These are phyloP conservation scores for Tribolium castaneum DNA, from an alignment of 1,140 invertebrate species.

Conservation along the genomic window DNA sequence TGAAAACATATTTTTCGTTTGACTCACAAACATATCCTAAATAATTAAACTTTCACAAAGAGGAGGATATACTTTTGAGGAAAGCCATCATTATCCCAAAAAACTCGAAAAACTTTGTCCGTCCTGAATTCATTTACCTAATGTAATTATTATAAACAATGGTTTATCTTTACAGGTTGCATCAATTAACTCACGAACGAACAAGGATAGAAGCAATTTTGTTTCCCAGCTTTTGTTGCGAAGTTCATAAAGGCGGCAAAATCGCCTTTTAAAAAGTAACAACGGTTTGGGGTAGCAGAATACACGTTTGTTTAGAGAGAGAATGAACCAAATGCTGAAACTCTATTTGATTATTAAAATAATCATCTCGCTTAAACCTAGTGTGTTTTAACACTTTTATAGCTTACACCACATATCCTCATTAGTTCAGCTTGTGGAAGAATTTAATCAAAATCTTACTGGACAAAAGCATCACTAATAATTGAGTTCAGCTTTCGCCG, in stretches of 20 bases:
- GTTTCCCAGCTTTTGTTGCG: background rate
- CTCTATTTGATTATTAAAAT: background rate
- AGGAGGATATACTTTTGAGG: background rate
- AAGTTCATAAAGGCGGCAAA: background rate
- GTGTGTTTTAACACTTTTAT: background rate
- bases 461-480: background rate
- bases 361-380: too few species aligned
- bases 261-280: background rate
- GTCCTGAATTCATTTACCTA: background rate
- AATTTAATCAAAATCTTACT: background rate
- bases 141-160: background rate
- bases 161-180: background rate
- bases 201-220: background rate
- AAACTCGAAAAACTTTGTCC: background rate
- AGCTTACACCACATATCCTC: background rate
- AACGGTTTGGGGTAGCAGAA: background rate
- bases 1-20: background rate
- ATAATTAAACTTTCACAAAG: slow-evolving; percentile 2
- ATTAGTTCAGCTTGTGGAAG: background rate
- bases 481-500: background rate
- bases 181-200: background rate
- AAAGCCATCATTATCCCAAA: background rate
- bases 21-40: background rate
- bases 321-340: background rate
- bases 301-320: background rate